Evolutionary conservation across 2,113 vertebrate genomes (phyloP).

Genomic region (Phaethon lepturus): DNA sequence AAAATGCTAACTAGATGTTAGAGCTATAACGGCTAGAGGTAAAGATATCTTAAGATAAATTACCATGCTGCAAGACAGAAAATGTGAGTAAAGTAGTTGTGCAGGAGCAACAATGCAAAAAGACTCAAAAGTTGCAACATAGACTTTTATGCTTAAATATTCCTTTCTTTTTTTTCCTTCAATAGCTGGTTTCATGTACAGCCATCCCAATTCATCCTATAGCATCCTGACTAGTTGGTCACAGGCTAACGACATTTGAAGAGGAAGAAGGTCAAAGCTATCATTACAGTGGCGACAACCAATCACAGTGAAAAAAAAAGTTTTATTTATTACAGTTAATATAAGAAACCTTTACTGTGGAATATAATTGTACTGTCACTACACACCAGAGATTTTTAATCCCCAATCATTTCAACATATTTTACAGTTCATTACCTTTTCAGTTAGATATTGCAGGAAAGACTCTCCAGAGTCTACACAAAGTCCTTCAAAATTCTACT

Average conservation of each 20-base stretch:
- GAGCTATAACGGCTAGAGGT: neutral
- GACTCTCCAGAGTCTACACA: constrained; percentile 80
- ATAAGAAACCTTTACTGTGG: constrained; percentile 81
- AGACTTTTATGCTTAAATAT: neutral
- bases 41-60: neutral
- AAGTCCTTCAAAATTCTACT: constrained; percentile 75
- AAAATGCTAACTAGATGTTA: neutral
- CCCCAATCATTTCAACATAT: constrained; percentile 86
- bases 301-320: constrained; percentile 78
- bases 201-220: constrained; percentile 23
- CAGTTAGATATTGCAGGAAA: constrained; percentile 79
- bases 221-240: constrained; percentile 68
- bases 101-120: neutral
- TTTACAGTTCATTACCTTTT: constrained; percentile 87
- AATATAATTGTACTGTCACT: constrained; percentile 85
- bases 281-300: constrained; percentile 79
- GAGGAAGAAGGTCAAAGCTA: constrained; percentile 81
- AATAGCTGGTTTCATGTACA: constrained; percentile 20
- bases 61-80: neutral
- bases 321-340: constrained; percentile 85
- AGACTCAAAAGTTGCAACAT: neutral
- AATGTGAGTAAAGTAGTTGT: neutral
- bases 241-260: constrained; percentile 75
- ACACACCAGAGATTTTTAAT: constrained; percentile 87
- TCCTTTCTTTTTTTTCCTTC: neutral